A percentile compares a stretch with the other conserved stretches of the same genome.
phyloP scores from a whole-genome alignment of 2,113 vertebrate genomes.

The Mobula hypostoma region DNA sequence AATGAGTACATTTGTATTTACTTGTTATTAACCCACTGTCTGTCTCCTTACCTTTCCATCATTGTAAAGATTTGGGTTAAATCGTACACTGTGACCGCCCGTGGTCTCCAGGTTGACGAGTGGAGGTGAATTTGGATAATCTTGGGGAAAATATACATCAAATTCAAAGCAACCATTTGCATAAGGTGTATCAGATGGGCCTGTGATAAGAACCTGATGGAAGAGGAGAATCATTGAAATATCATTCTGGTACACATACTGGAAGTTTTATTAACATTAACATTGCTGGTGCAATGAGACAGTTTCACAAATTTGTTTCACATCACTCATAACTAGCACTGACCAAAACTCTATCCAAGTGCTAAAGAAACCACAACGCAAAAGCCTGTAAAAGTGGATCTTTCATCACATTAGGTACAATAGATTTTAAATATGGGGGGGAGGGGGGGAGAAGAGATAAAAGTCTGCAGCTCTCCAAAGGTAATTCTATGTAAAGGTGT shows the following conservation, averaged over 20 bases:
- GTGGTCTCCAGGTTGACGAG: constrained; percentile 98
- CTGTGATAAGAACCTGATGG: constrained; percentile 87
- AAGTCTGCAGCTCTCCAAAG: not conserved
- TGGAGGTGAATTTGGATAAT: constrained; percentile 95
- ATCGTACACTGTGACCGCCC: constrained; percentile 91
- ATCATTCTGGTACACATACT: not conserved
- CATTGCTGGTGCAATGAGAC: not conserved
- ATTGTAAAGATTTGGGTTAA: constrained; percentile 98
- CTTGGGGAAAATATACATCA: constrained; percentile 97
- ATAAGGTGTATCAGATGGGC: constrained; percentile 91
- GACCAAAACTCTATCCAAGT: not conserved
- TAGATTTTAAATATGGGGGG: not conserved
- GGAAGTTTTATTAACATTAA: not conserved
- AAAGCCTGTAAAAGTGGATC: not conserved
- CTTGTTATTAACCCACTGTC: too few species aligned
- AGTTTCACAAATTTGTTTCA: not conserved
- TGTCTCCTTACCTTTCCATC: constrained; percentile 80
- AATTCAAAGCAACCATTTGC: constrained; percentile 98
- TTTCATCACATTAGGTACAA: not conserved
- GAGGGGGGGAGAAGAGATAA: not conserved
- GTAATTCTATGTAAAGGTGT: too few species aligned
- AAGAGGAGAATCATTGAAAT: not conserved
- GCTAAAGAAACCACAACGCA: not conserved
- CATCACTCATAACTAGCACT: not conserved
- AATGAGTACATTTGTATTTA: not conserved